phyloP scores from a whole-genome alignment of 2,888 invertebrate species.

The Drosophila prolongata region DNA sequence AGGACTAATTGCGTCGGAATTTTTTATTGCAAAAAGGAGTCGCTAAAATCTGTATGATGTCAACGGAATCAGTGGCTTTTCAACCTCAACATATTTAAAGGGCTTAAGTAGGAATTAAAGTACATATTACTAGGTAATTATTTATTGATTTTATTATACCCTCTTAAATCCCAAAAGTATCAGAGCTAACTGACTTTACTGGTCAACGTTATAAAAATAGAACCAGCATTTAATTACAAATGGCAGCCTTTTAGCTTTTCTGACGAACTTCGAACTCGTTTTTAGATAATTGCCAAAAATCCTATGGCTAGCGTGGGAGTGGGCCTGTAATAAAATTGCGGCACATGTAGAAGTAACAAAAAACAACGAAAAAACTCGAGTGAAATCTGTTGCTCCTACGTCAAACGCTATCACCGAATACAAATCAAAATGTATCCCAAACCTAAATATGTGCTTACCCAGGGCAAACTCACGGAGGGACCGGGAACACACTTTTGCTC shows the following conservation, averaged over 20 bases:
- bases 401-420: conserved; percentile 68
- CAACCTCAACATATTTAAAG: background rate
- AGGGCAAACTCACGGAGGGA: conserved; percentile 33
- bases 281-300: conserved; percentile 45
- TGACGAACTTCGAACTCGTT: conserved; percentile 19
- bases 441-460: conserved; percentile 29
- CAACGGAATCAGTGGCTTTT: background rate
- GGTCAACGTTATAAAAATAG: conserved; percentile 29
- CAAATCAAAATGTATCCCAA: conserved; percentile 61
- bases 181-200: conserved; percentile 9
- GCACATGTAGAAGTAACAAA: conserved; percentile 50
- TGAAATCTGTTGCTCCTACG: conserved; percentile 77
- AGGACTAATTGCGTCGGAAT: conserved; percentile 14
- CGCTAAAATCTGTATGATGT: background rate
- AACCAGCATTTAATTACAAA: conserved; percentile 41
- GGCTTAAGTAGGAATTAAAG: no score
- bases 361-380: conserved; percentile 22
- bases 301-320: conserved; percentile 37
- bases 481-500: no score
- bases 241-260: conserved; percentile 5
- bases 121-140: conserved; percentile 5
- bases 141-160: conserved; percentile 19
- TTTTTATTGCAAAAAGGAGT: background rate
- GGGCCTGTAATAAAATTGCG: conserved; percentile 68
- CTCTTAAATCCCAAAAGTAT: background rate